Percentiles rank a stretch among this genome's conserved stretches.
Conservation (phyloP, 2,113 vertebrate genomes). For the Puffinus mauretanicus region DNA sequence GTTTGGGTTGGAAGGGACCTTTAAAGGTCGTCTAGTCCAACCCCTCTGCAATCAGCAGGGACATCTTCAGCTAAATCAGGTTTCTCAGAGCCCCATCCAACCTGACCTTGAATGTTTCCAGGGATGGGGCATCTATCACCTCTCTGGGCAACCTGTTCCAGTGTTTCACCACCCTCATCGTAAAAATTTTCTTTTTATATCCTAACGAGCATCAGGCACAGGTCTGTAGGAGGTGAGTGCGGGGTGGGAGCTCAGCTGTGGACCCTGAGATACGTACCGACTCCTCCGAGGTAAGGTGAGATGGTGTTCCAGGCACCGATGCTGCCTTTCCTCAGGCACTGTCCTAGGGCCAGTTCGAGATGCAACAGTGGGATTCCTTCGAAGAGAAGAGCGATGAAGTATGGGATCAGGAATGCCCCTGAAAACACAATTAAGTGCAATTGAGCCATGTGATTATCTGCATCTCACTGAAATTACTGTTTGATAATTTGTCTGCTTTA, state of each 20-base stretch:
- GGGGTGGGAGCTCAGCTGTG: background rate
- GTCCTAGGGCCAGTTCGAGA: slow-evolving; percentile 87
- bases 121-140: no score
- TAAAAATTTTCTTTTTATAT: no score
- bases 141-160: no score
- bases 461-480: background rate
- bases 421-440: background rate
- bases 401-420: slow-evolving; percentile 94
- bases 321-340: slow-evolving; percentile 83
- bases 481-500: background rate
- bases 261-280: slow-evolving; percentile 69
- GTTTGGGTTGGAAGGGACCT: no score
- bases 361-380: slow-evolving; percentile 89
- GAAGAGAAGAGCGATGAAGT: slow-evolving; percentile 82
- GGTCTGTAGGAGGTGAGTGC: background rate
- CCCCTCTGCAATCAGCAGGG: no score
- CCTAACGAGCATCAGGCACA: background rate
- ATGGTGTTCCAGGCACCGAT: slow-evolving; percentile 84
- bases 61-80: no score
- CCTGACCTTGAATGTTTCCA: no score
- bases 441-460: background rate
- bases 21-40: no score
- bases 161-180: no score
- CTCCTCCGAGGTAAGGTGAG: slow-evolving; percentile 82
- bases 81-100: no score